Conservation (phyloP, 64 coral and sea anemone species). For the Platygyra sinensis region DNA sequence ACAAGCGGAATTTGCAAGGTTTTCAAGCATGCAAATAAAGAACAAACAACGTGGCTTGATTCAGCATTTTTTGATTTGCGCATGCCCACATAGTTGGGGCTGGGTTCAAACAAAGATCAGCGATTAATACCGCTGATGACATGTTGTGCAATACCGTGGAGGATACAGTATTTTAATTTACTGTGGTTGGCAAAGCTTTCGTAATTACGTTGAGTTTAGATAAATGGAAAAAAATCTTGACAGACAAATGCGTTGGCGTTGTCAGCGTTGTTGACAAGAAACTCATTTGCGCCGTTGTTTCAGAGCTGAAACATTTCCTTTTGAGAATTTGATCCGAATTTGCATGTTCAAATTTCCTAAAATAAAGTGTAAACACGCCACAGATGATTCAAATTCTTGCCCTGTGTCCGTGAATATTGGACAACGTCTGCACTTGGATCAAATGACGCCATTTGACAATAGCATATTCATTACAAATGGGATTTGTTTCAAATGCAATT, state of each 20-base stretch:
- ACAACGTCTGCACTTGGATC: conserved; percentile 6
- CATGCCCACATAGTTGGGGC: background rate
- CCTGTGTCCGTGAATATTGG: conserved; percentile 10
- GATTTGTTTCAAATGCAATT: conserved; percentile 35
- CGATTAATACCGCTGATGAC: background rate
- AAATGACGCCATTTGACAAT: conserved; percentile 3
- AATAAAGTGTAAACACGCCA: conserved; percentile 31
- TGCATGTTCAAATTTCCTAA: background rate
- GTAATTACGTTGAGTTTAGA: background rate
- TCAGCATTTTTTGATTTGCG: background rate
- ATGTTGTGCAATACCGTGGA: background rate
- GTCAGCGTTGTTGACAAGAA: background rate
- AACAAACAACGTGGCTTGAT: background rate
- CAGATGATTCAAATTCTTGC: conserved; percentile 13
- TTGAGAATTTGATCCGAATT: conserved; percentile 32
- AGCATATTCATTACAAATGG: conserved; percentile 9
- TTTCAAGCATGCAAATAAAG: background rate
- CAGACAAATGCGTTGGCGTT: background rate
- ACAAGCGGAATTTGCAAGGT: background rate
- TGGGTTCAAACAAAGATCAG: background rate
- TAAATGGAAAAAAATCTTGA: background rate
- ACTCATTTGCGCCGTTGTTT: background rate
- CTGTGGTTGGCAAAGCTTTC: background rate
- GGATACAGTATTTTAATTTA: background rate
- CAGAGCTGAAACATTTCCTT: background rate